Evolutionary conservation across 1,140 invertebrate genomes (phyloP).

Genomic region (Globodera ellingtonae): DNA sequence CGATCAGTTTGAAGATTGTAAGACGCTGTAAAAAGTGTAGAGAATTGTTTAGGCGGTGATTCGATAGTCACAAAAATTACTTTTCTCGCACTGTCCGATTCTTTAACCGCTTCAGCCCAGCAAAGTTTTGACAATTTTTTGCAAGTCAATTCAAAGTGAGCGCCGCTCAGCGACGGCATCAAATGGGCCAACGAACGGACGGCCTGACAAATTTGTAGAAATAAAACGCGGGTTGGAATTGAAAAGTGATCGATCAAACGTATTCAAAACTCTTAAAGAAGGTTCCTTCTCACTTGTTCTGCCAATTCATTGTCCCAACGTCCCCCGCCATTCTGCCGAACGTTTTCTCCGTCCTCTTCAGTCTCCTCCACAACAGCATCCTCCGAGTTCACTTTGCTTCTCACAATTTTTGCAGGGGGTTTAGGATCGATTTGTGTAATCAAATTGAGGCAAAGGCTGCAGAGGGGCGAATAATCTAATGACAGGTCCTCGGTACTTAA

Average conservation of each 20-base stretch:
- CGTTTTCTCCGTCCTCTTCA: not conserved
- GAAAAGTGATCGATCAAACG: too few species aligned
- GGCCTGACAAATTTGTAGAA: not conserved
- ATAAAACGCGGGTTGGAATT: not conserved
- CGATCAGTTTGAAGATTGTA: constrained; percentile 36
- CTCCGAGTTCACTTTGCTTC: not conserved
- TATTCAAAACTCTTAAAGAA: not conserved
- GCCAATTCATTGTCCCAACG: constrained; percentile 21
- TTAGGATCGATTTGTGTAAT: constrained; percentile 15
- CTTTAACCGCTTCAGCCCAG: constrained; percentile 29
- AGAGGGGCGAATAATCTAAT: not conserved
- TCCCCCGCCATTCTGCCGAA: not conserved
- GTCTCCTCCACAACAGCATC: not conserved
- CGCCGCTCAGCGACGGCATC: constrained; percentile 3
- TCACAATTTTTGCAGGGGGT: not conserved
- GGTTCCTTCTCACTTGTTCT: constrained; percentile 5
- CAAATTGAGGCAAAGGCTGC: not conserved
- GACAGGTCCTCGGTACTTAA: not conserved
- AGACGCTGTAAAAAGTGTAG: constrained; percentile 37
- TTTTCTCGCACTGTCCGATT: constrained; percentile 18
- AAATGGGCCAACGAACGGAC: constrained; percentile 17
- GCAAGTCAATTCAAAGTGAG: constrained; percentile 23
- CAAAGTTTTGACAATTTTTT: constrained; percentile 33
- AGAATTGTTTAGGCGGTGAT: not conserved
- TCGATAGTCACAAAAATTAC: constrained; percentile 7